phyloP scores from a whole-genome alignment of 2,888 invertebrate species.

The Macrosiphum euphorbiae region DNA sequence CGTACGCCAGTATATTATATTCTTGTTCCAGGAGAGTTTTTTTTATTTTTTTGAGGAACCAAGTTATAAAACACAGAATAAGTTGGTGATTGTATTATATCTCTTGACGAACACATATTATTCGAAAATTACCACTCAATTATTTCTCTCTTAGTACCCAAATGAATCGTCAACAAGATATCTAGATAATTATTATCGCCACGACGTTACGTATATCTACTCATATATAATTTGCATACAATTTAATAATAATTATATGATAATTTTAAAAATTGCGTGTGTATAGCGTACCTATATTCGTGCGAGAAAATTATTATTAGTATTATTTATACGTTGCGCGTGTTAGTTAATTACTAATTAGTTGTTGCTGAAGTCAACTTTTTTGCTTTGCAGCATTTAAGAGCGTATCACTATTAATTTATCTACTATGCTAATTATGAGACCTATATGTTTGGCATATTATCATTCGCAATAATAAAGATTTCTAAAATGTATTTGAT shows the following conservation, averaged over 20 bases:
- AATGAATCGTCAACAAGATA: background rate
- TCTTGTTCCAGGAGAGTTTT: background rate
- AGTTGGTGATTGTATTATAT: background rate
- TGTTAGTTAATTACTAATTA: background rate
- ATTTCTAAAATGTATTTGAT: background rate
- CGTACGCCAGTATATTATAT: background rate
- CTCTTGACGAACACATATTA: background rate
- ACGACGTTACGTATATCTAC: background rate
- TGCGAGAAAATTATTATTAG: background rate
- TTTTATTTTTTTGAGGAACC: constrained; percentile 9
- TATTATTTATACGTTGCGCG: background rate
- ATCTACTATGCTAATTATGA: background rate
- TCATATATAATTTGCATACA: background rate
- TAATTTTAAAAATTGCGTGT: background rate
- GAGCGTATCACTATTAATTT: background rate
- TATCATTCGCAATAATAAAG: background rate
- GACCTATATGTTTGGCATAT: background rate
- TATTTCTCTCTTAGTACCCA: background rate
- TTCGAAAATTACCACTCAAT: background rate
- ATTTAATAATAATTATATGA: constrained; percentile 7
- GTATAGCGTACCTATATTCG: background rate
- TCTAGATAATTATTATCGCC: constrained; percentile 13
- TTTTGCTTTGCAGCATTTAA: background rate
- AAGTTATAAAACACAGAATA: background rate
- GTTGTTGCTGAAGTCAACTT: background rate